These are phyloP conservation scores for Onychomys arenicola DNA, from an alignment of 2,797 vertebrate genomes.

Conservation along the genomic window DNA sequence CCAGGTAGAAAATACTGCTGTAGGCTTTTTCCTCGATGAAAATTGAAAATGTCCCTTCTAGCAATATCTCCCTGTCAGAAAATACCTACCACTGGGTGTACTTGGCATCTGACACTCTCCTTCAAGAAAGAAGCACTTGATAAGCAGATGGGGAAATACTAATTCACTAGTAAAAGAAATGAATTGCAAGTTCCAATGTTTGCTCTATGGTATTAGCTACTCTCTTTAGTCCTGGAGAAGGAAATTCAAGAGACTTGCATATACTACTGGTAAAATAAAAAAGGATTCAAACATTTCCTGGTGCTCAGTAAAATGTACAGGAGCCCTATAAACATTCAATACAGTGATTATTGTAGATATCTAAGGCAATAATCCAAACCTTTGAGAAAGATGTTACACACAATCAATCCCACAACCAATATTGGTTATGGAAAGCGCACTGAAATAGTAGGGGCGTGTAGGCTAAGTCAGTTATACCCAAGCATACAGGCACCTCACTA, in stretches of 20 bases:
- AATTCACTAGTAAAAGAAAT: not conserved
- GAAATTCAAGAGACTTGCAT: not conserved
- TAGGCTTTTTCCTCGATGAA: not conserved
- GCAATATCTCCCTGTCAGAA: not conserved
- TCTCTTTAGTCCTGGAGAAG: not conserved
- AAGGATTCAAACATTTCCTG: constrained; percentile 9
- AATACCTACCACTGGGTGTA: not conserved
- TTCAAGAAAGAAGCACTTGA: not conserved
- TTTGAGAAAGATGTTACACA: not conserved
- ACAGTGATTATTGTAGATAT: not conserved
- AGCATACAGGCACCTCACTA: too few species aligned
- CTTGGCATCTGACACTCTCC: not conserved
- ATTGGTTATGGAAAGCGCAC: not conserved
- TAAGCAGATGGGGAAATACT: not conserved
- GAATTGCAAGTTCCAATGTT: not conserved
- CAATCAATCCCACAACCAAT: not conserved
- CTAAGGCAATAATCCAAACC: not conserved
- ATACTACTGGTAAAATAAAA: not conserved
- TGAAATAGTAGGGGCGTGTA: not conserved
- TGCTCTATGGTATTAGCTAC: not conserved
- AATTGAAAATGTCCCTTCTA: not conserved
- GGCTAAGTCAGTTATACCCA: not conserved
- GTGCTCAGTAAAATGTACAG: constrained; percentile 11
- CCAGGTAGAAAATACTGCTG: not conserved
- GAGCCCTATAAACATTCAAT: not conserved